Percentiles rank a stretch among this genome's conserved stretches.
Evolutionary conservation across 2,888 invertebrate genomes (phyloP).

Genomic region (Campoplex nolae): DNA sequence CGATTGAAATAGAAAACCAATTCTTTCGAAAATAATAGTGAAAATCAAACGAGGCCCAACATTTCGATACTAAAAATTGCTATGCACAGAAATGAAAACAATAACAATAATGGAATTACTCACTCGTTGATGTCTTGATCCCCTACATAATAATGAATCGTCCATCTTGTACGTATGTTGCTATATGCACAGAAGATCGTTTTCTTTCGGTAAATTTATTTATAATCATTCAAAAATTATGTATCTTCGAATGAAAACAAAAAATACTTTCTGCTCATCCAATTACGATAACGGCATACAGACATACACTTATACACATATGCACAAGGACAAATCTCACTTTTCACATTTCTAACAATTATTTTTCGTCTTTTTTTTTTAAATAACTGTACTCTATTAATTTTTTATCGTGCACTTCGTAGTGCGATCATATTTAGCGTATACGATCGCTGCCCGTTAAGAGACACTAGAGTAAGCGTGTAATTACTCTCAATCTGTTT

Average conservation of each 20-base stretch:
- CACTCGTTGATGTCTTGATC: too few relatives aligned
- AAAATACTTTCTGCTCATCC: not conserved
- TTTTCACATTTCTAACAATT: conserved; percentile 13
- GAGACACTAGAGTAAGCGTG: not conserved
- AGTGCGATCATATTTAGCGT: conserved; percentile 44
- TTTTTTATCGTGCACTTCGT: conserved; percentile 39
- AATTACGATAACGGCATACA: not conserved
- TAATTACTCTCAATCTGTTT: conserved; percentile 44
- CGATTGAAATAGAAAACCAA: too few relatives aligned
- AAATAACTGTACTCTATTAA: conserved; percentile 43
- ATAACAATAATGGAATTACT: too few relatives aligned
- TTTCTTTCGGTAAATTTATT: not conserved
- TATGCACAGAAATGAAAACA: too few relatives aligned
- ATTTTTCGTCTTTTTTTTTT: conserved; percentile 22
- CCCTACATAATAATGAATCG: too few relatives aligned
- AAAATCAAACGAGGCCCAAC: too few relatives aligned
- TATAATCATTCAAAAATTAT: not conserved
- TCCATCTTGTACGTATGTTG: too few relatives aligned
- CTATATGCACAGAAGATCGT: too few relatives aligned
- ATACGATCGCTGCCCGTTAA: conserved; percentile 27
- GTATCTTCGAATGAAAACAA: not conserved
- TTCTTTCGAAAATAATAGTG: too few relatives aligned
- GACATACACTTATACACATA: not conserved
- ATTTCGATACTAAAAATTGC: too few relatives aligned
- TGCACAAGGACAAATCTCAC: conserved; percentile 2